Evolutionary conservation across 1,140 invertebrate species (phyloP).

Genomic region (Brachionus rubens): DNA sequence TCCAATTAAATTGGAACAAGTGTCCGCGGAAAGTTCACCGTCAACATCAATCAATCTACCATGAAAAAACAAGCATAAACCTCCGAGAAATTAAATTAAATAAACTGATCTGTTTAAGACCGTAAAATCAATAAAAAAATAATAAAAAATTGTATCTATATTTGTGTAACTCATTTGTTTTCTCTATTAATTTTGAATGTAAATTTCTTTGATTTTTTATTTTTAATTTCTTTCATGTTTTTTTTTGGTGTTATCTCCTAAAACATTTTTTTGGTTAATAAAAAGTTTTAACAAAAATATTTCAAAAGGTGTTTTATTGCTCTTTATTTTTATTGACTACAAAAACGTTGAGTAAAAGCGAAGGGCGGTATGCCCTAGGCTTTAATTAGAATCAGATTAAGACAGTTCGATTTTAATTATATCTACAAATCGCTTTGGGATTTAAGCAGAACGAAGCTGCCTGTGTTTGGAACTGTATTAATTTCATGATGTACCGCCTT

Average conservation of each 20-base stretch:
- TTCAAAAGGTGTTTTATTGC: constrained; percentile 28
- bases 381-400: too few relatives aligned
- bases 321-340: not conserved
- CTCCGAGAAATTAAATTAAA: too few relatives aligned
- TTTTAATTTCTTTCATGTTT: constrained; percentile 18
- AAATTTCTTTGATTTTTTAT: constrained; percentile 38
- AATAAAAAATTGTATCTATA: constrained; percentile 5
- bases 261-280: constrained; percentile 22
- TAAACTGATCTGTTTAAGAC: not conserved
- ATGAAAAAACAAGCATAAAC: not conserved
- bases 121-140: not conserved
- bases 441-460: too few relatives aligned
- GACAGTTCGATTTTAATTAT: too few relatives aligned
- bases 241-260: constrained; percentile 22
- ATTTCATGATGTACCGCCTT: too few relatives aligned
- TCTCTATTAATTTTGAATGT: not conserved
- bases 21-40: not conserved
- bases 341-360: not conserved
- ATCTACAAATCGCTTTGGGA: too few relatives aligned
- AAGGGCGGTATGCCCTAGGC: too few relatives aligned
- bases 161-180: constrained; percentile 29
- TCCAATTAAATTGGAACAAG: not conserved
- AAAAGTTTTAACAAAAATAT: not conserved
- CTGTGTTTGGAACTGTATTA: too few relatives aligned
- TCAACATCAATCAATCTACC: not conserved